These are phyloP conservation scores for Cephus sareptanus DNA, from an alignment of 2,888 invertebrate species.

Conservation along the genomic window DNA sequence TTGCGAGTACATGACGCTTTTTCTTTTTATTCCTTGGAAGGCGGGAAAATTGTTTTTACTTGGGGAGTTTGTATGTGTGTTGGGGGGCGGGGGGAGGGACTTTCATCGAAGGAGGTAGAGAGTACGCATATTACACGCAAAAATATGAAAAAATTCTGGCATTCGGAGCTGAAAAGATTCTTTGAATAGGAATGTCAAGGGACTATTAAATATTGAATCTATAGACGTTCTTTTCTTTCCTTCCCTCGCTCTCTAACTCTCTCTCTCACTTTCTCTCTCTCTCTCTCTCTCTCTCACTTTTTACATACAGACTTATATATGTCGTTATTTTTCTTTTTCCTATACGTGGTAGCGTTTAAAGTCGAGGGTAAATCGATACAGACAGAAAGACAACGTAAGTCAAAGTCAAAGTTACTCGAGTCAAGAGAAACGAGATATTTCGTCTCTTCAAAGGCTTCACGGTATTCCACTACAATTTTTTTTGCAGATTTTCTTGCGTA, in stretches of 20 bases:
- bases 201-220: conserved; percentile 34
- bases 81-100: conserved; percentile 18
- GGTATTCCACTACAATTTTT: conserved; percentile 42
- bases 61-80: conserved; percentile 29
- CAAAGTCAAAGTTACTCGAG: conserved; percentile 7
- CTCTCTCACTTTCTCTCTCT: conserved; percentile 21
- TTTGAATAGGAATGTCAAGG: conserved; percentile 56
- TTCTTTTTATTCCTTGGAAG: conserved; percentile 24
- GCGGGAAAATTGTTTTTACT: conserved; percentile 22
- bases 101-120: conserved; percentile 36
- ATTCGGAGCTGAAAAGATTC: conserved; percentile 30
- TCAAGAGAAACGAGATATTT: conserved; percentile 30
- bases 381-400: conserved; percentile 20
- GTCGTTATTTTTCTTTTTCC: background rate
- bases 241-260: conserved; percentile 15
- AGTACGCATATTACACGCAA: conserved; percentile 25
- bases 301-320: conserved; percentile 7
- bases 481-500: conserved; percentile 43
- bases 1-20: conserved; percentile 34
- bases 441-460: conserved; percentile 42
- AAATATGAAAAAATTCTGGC: conserved; percentile 17
- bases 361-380: conserved; percentile 29
- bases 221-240: background rate
- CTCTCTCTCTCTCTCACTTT: conserved; percentile 9
- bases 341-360: conserved; percentile 17